Percentiles rank a stretch among this genome's conserved stretches.
phyloP scores from a whole-genome alignment of 2,113 vertebrate species.

The Chlorodrepanis virens region DNA sequence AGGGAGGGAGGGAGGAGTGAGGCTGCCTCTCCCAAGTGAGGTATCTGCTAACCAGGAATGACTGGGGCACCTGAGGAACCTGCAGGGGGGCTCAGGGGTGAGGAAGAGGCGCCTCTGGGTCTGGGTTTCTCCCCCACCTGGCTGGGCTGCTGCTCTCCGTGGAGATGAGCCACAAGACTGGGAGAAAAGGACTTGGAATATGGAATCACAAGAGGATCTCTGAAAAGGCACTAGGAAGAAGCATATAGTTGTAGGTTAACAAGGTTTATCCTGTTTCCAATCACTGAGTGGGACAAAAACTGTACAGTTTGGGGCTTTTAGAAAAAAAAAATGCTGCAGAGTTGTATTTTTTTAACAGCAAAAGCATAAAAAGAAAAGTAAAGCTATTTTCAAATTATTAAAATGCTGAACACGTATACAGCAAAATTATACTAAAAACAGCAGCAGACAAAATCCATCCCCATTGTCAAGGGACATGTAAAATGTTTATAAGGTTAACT shows the following conservation, averaged over 20 bases:
- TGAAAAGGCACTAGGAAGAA: slow-evolving; percentile 62
- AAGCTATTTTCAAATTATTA: slow-evolving; percentile 59
- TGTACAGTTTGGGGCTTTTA: not conserved
- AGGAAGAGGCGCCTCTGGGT: not conserved
- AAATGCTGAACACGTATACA: slow-evolving; percentile 48
- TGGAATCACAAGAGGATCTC: not conserved
- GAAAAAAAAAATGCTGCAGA: slow-evolving; percentile 6
- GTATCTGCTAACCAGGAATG: slow-evolving; percentile 6
- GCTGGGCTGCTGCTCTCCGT: not conserved
- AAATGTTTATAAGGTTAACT: slow-evolving; percentile 67
- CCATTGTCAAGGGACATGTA: slow-evolving; percentile 51
- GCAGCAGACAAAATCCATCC: slow-evolving; percentile 63
- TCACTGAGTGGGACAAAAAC: not conserved
- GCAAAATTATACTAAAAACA: slow-evolving; percentile 63
- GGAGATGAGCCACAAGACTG: not conserved
- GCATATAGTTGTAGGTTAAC: not conserved
- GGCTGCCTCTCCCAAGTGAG: not conserved
- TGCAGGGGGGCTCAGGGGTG: not conserved
- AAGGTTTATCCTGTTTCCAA: not conserved
- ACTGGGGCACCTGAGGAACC: slow-evolving; percentile 9
- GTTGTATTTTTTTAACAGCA: not conserved
- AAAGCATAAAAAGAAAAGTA: slow-evolving; percentile 27
- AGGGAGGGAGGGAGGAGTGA: not conserved
- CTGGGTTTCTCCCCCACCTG: not conserved
- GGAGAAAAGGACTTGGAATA: not conserved